phyloP scores from a whole-genome alignment of 2,888 invertebrate genomes.

The Capitulum mitella region DNA sequence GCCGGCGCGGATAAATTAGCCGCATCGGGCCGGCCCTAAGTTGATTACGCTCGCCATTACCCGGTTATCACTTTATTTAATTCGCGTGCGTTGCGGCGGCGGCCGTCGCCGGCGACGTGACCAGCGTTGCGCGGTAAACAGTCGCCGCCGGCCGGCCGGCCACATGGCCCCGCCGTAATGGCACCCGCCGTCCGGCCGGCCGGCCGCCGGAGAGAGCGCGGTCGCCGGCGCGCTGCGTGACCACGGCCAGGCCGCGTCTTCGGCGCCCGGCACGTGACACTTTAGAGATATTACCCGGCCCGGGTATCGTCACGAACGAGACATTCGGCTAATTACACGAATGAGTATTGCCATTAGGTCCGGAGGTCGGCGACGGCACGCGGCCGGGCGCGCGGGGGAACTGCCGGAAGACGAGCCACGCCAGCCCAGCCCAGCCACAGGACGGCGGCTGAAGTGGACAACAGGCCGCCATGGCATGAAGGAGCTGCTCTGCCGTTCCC shows the following conservation, averaged over 20 bases:
- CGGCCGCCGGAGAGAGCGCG: neutral
- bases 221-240: neutral
- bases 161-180: neutral
- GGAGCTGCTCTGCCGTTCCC: too few relatives aligned
- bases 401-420: too few relatives aligned
- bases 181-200: constrained; percentile 2
- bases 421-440: too few relatives aligned
- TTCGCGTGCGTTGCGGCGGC: neutral
- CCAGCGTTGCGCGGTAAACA: neutral
- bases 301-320: neutral
- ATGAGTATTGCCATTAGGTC: too few relatives aligned
- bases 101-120: neutral
- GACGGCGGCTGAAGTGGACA: too few relatives aligned
- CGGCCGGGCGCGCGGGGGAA: too few relatives aligned
- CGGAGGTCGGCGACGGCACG: too few relatives aligned
- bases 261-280: neutral
- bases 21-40: neutral
- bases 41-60: neutral
- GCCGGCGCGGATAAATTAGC: neutral
- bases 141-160: neutral
- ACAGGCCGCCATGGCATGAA: too few relatives aligned
- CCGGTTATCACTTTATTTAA: constrained; percentile 16
- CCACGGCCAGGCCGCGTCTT: neutral
- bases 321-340: neutral
- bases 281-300: neutral